Evolutionary conservation across 23 tunicate genomes (phyloP).

Genomic region (Ciona savignyi): DNA sequence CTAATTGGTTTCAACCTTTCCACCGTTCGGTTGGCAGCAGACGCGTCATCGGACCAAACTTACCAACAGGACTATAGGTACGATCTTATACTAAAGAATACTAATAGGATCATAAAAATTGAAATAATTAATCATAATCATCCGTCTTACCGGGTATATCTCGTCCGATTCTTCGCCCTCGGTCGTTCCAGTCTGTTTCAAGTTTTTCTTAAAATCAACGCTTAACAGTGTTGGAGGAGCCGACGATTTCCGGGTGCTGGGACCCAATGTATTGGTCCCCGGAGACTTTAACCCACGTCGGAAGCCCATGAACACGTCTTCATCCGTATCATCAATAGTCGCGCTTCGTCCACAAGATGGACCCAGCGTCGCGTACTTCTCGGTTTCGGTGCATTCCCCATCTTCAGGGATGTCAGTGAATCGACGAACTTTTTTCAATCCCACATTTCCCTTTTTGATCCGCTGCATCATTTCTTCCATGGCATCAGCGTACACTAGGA

Average conservation of each 20-base stretch:
- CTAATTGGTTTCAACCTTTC: too few species aligned
- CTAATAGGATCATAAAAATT: too few species aligned
- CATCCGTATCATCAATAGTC: background rate
- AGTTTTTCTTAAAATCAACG: too few species aligned
- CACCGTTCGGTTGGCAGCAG: too few species aligned
- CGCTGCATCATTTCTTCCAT: slow-evolving; percentile 83
- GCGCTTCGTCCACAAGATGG: too few species aligned
- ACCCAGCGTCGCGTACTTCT: slow-evolving; percentile 14
- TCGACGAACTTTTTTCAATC: slow-evolving; percentile 13
- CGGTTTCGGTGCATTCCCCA: background rate
- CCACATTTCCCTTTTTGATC: slow-evolving; percentile 55
- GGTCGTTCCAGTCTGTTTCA: too few species aligned
- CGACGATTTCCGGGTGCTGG: background rate
- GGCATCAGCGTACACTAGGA: slow-evolving; percentile 50
- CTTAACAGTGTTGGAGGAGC: background rate
- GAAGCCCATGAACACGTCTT: background rate
- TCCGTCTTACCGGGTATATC: too few species aligned
- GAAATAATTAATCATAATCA: too few species aligned
- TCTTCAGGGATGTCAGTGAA: slow-evolving; percentile 1
- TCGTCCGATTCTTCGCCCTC: too few species aligned
- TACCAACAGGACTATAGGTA: too few species aligned
- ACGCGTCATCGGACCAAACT: too few species aligned
- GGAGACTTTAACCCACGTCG: background rate
- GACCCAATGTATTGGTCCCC: background rate
- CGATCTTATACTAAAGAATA: too few species aligned